A percentile compares a stretch with the other conserved stretches of the same genome.
These are phyloP conservation scores for Athripsodes cinereus DNA, from an alignment of 2,888 invertebrate species.

Conservation along the genomic window DNA sequence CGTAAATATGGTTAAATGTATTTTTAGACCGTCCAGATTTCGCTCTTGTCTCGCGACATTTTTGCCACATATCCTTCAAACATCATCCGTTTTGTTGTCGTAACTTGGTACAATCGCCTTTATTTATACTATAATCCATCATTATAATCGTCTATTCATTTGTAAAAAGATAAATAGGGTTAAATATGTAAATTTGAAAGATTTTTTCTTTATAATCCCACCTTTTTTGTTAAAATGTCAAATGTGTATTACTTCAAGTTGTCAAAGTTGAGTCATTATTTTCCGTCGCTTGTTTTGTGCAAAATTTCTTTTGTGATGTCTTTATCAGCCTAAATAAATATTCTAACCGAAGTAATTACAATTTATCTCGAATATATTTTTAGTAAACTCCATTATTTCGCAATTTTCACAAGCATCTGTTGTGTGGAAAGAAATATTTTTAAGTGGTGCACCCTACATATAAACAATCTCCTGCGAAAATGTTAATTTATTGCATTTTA, in stretches of 20 bases:
- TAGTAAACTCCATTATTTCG: neutral
- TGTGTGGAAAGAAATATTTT: neutral
- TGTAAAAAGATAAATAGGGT: slow-evolving; percentile 34
- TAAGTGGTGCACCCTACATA: neutral
- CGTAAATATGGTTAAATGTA: slow-evolving; percentile 32
- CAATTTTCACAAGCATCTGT: neutral
- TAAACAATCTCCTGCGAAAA: neutral
- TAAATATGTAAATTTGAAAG: slow-evolving; percentile 32
- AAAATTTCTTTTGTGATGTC: slow-evolving; percentile 4
- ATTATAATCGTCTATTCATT: slow-evolving; percentile 34
- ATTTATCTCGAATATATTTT: neutral
- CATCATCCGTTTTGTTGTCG: slow-evolving; percentile 36
- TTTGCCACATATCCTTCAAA: slow-evolving; percentile 55
- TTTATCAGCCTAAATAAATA: neutral
- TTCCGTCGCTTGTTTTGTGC: slow-evolving; percentile 25
- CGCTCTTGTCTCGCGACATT: slow-evolving; percentile 49
- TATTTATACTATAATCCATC: slow-evolving; percentile 29
- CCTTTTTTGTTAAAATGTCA: slow-evolving; percentile 47
- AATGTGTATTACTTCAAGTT: slow-evolving; percentile 43
- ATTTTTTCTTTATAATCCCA: slow-evolving; percentile 34
- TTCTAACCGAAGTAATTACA: neutral
- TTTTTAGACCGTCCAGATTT: slow-evolving; percentile 45
- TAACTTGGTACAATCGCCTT: slow-evolving; percentile 38
- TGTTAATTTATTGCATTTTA: neutral
- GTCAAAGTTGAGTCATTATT: slow-evolving; percentile 54